Evolutionary conservation across 2,888 invertebrate species (phyloP).

Genomic region (Xestia sexstrigata): DNA sequence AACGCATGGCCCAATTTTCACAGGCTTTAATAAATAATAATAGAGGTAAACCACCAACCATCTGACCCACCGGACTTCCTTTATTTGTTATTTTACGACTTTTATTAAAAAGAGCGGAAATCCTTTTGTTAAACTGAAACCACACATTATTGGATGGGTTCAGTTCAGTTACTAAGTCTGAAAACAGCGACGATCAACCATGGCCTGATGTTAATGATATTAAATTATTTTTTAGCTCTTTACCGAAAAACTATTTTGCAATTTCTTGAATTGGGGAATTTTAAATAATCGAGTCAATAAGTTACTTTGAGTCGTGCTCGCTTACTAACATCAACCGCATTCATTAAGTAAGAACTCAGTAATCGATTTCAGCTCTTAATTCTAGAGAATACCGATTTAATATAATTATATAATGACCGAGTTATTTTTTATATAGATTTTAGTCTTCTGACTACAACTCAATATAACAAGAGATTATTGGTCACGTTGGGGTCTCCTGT

Average conservation of each 20-base stretch:
- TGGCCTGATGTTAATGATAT: background rate
- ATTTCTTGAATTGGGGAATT: background rate
- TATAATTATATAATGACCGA: too few relatives aligned
- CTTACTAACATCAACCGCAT: background rate
- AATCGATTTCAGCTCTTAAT: background rate
- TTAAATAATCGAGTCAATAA: background rate
- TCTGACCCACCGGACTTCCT: constrained; percentile 22
- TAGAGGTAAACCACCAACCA: background rate
- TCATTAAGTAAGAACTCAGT: background rate
- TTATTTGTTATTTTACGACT: constrained; percentile 29
- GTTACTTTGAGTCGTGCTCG: background rate
- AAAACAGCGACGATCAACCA: background rate
- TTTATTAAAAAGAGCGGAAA: constrained; percentile 17
- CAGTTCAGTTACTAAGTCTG: background rate
- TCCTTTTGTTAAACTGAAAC: constrained; percentile 10
- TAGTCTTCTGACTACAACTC: background rate
- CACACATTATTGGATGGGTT: background rate
- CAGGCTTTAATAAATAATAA: background rate
- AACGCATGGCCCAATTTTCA: background rate
- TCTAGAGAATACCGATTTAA: background rate
- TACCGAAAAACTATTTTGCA: background rate
- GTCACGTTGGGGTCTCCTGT: background rate
- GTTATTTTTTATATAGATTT: background rate
- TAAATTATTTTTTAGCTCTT: background rate
- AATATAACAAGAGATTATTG: background rate